Evolutionary conservation across 2,797 vertebrate genomes (phyloP).

Genomic region (Perodicticus potto): DNA sequence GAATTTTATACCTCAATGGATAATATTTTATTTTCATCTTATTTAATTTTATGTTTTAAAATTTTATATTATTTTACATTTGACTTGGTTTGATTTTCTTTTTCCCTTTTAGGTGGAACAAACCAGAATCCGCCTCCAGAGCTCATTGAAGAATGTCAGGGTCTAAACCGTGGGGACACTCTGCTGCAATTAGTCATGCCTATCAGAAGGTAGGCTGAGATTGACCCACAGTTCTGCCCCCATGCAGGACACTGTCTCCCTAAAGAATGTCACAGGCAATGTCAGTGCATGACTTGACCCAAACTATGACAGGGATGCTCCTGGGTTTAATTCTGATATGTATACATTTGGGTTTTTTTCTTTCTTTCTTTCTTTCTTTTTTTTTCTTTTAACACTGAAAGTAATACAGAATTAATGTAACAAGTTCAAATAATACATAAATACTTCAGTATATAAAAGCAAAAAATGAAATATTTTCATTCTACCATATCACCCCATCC

Average conservation of each 20-base stretch:
- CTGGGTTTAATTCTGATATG: background rate
- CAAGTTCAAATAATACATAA: background rate
- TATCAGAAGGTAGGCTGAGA: conserved; percentile 19
- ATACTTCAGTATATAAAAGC: background rate
- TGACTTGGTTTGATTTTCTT: conserved; percentile 15
- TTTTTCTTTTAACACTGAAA: conserved; percentile 1
- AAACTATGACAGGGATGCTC: background rate
- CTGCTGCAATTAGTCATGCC: background rate
- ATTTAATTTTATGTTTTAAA: background rate
- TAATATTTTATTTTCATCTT: conserved; percentile 13
- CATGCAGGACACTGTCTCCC: background rate
- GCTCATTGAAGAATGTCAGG: conserved; percentile 86
- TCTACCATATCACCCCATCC: background rate
- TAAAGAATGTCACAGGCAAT: background rate
- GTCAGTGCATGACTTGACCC: background rate
- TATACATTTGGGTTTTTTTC: too few relatives aligned
- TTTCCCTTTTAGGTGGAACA: conserved; percentile 86
- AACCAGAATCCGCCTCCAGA: conserved; percentile 89
- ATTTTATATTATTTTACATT: conserved; percentile 9
- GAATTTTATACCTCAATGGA: background rate
- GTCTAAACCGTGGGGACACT: conserved; percentile 79
- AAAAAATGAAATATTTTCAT: background rate
- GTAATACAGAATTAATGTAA: background rate
- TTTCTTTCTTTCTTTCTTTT: background rate
- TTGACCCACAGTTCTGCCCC: background rate